Base-by-base conservation (phyloP, 35 echinoderm and acorn worm genomes). In the Nesometra sesokonis region DNA sequence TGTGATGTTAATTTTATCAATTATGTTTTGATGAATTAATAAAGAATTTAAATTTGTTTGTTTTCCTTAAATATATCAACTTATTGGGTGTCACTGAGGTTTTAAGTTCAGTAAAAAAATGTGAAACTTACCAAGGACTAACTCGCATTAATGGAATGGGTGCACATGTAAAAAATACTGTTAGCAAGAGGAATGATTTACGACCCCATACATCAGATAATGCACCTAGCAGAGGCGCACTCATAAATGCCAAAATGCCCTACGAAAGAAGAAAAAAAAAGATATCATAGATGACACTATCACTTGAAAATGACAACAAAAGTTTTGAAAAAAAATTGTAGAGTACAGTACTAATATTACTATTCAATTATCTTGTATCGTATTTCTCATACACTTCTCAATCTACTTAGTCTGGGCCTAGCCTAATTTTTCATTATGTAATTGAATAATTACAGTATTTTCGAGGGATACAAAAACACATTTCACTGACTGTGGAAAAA, bases 141-240 rank as follows among this genome's bases (percentile, higher is more conserved):
- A 99, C 82, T 77, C 82, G 91, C 96, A 99, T 99, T 17, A 99
- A 83, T 76, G 96, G 96, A 46, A 99, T 99, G 67, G 96, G 96
- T 89, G 91, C 91, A 94, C 96, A 99, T n/a, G 96, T 99, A 46
- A 99, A 99, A 83, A 99, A 99, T 37, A 99, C 96, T 11, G 96
- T 99, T 37, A 99, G 82, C 11, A 99, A 85, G 17, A 99, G 96
- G 78, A 99, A 99, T 32, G 96, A 99, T 89, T 99, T 99, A 33
- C 96, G 89, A 52, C 96, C 96, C 96, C 96, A 99, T 7, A 99
- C 96, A 90, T 99, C 96, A 17, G 96, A 99, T n/a, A 99, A 80
- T 21, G 96, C 96, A 33, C 96, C 96, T 8, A 99, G 80, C 52
- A 99, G 77, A 0, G 96, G 96, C 3, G 96, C 96, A 92, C 96